Conservation (phyloP, 1,140 invertebrate genomes). For the Caenorhabditis brenneri region DNA sequence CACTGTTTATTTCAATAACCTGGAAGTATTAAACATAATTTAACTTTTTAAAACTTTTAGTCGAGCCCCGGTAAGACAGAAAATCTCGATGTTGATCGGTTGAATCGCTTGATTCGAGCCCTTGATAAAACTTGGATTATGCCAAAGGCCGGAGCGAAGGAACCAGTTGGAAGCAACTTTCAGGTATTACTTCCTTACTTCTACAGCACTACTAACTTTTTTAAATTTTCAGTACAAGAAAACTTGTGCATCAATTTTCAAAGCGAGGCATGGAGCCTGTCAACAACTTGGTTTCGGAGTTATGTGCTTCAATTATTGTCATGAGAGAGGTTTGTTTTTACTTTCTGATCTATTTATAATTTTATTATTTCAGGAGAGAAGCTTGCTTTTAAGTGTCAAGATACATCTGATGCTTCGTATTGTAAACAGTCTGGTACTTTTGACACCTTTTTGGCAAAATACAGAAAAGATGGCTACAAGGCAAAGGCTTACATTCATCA, state of each 20-base stretch:
- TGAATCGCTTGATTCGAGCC: constrained; percentile 64
- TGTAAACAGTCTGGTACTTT: constrained; percentile 60
- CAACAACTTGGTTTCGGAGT: constrained; percentile 67
- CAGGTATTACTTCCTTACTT: constrained; percentile 54
- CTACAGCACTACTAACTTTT: background rate
- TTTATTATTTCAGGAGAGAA: constrained; percentile 63
- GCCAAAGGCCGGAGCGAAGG: constrained; percentile 59
- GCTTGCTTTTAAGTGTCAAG: constrained; percentile 65
- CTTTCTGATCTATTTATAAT: background rate
- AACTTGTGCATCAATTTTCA: constrained; percentile 69
- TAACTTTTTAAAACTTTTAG: background rate
- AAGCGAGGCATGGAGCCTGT: constrained; percentile 67
- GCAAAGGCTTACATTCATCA: constrained; percentile 70
- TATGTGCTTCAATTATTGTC: constrained; percentile 71
- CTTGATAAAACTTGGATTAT: constrained; percentile 68
- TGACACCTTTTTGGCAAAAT: constrained; percentile 60
- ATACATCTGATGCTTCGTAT: constrained; percentile 64
- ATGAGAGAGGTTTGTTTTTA: constrained; percentile 60
- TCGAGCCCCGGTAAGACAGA: constrained; percentile 59
- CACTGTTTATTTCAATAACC: background rate
- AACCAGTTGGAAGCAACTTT: constrained; percentile 70
- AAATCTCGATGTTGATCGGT: constrained; percentile 62
- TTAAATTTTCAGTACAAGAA: constrained; percentile 65
- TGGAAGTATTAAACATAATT: background rate
- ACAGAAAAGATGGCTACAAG: constrained; percentile 66